Percentiles rank a stretch among this genome's conserved stretches.
Evolutionary conservation across 2,797 vertebrate genomes (phyloP).

Genomic region (Lophius americanus): DNA sequence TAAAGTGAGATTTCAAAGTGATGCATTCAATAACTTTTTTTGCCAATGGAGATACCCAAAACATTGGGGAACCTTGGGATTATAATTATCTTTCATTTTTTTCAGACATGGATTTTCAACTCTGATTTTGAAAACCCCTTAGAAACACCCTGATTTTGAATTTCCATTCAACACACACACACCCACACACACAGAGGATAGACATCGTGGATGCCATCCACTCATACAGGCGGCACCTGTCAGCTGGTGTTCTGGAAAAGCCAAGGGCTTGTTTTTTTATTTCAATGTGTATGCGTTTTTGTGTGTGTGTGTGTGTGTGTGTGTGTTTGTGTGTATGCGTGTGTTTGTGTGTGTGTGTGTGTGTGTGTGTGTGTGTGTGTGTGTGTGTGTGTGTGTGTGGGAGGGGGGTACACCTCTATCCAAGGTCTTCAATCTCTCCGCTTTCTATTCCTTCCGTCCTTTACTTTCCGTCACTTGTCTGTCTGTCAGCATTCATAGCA

Average conservation of each 20-base stretch:
- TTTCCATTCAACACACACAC: slow-evolving; percentile 1
- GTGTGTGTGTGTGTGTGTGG: too few relatives aligned
- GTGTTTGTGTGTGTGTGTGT: slow-evolving; percentile 3
- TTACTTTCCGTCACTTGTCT: slow-evolving; percentile 37
- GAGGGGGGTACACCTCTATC: slow-evolving; percentile 11
- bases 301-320: not conserved
- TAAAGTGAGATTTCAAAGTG: too few relatives aligned
- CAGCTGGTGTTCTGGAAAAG: slow-evolving; percentile 77
- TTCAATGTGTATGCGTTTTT: not conserved
- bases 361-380: slow-evolving; percentile 6
- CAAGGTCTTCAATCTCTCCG: slow-evolving; percentile 16
- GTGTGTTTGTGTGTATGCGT: slow-evolving; percentile 11
- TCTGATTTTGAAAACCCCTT: not conserved
- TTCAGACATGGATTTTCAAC: too few relatives aligned
- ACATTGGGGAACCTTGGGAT: too few relatives aligned
- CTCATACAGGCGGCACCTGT: slow-evolving; percentile 77
- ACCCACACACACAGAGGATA: slow-evolving; percentile 34
- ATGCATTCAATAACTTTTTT: too few relatives aligned
- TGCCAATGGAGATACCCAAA: too few relatives aligned
- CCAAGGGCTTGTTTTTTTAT: slow-evolving; percentile 68
- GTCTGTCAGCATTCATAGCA: slow-evolving; percentile 53
- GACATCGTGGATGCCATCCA: slow-evolving; percentile 63
- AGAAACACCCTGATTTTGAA: slow-evolving; percentile 32
- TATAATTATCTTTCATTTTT: too few relatives aligned
- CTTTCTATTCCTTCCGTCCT: slow-evolving; percentile 27